Conservation (phyloP, 2,797 vertebrate species). For the Coracias cyanogaster region DNA sequence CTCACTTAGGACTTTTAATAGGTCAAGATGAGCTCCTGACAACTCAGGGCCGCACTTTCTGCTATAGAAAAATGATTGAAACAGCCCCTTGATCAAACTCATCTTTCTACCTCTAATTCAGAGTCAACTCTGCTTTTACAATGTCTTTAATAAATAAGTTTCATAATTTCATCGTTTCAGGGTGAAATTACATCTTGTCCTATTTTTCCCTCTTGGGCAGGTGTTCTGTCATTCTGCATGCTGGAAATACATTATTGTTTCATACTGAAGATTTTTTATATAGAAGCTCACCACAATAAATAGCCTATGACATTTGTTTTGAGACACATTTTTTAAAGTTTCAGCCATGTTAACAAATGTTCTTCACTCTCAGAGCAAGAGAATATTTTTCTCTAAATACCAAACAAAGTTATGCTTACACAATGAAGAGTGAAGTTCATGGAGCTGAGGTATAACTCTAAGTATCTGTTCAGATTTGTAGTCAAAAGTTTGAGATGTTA, state of each 20-base stretch:
- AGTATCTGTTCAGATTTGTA: neutral
- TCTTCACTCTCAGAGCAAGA: neutral
- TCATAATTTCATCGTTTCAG: neutral
- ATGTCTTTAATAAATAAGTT: neutral
- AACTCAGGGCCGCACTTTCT: neutral
- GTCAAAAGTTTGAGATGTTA: neutral
- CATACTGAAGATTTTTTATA: neutral
- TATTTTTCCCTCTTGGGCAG: neutral
- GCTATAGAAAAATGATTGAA: neutral
- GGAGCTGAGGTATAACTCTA: neutral
- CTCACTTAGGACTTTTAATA: neutral
- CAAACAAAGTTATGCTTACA: neutral
- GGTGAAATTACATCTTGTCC: neutral
- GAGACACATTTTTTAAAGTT: neutral
- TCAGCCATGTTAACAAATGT: neutral
- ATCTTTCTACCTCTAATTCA: neutral
- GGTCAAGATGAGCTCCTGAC: neutral
- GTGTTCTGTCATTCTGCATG: neutral
- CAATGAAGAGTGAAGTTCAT: neutral
- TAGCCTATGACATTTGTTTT: neutral
- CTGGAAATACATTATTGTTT: neutral
- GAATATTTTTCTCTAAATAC: neutral
- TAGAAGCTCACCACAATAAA: neutral
- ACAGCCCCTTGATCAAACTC: neutral
- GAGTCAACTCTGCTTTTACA: neutral